Base-by-base conservation (phyloP, 2,113 vertebrate genomes). In the Siniperca knerii region DNA sequence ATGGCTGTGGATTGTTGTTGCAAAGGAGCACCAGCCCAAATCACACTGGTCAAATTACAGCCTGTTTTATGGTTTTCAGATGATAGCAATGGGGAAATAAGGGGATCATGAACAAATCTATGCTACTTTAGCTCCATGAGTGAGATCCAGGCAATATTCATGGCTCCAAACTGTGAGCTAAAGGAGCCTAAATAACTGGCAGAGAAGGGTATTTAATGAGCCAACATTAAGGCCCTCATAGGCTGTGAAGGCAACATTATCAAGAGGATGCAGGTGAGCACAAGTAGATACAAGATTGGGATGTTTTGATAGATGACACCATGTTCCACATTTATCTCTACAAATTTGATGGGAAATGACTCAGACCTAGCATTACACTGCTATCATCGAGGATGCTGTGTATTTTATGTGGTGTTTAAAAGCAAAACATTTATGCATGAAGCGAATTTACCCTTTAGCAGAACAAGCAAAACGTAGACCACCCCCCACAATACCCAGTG, bases 191-290 rank as follows among this genome's bases (percentile, higher is more conserved):
- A 92, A 87, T 87, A 89, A 87, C 75, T 83, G 88, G 73, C 83
- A 85, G 75, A 75, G 68, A 81, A 82, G 37, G 57, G 37, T 52
- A 50, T 89, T 92, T 86, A 92, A 83, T 75, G 79, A 89, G 83
- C 77, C 89, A 85, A 87, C 83, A 83, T 79, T 29, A 54, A 89
- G 81, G 81, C 89, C 81, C 86, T 89, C 75, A 80, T 13, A 85
- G 73, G 57, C 91, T 58, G 75, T 18, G 74, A 79, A 87, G 88
- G 83, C 81, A 83, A 76, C 81, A 81, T 77, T 86, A 89, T 92
- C 85, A 69, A 90, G 87, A 90, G 90, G 88, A 84, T 81, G 87
- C 89, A 92, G 89, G 92, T 92, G 87, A 93, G 91, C 54, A 88
- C 77, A 55, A 92, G 89, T 88, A 82, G 87, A 67, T 85, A 58